A percentile compares a stretch with the other conserved stretches of the same genome.
Conservation (phyloP, 2,888 invertebrate species). For the Autographa pulchrina region DNA sequence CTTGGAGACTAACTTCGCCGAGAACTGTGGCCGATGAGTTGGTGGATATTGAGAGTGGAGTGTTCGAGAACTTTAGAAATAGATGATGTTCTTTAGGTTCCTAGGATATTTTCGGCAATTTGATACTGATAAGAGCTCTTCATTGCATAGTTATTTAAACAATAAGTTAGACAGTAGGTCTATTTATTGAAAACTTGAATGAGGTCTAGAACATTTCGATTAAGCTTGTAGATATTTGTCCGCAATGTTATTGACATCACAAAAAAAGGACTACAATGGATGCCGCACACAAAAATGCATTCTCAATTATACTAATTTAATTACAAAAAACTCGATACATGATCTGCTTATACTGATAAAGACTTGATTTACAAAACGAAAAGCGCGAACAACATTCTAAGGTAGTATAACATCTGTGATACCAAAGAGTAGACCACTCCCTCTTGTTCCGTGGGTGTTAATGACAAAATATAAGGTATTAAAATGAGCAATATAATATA, state of each 20-base stretch:
- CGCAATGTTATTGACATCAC: background rate
- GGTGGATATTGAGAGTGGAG: background rate
- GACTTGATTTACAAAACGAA: background rate
- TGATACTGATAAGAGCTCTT: no score
- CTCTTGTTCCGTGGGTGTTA: background rate
- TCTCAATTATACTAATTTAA: constrained; percentile 7
- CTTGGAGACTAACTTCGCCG: background rate
- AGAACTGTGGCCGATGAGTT: background rate
- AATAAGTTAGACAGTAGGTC: no score
- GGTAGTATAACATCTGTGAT: background rate
- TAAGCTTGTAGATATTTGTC: background rate
- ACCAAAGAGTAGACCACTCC: background rate
- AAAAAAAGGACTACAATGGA: background rate
- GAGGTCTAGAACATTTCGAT: background rate
- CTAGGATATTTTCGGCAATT: no score
- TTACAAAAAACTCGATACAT: constrained; percentile 1
- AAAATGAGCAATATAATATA: background rate
- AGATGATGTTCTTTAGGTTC: background rate
- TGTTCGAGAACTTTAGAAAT: background rate
- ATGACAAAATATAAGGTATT: background rate
- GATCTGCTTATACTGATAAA: background rate
- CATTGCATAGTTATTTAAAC: no score
- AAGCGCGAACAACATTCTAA: background rate
- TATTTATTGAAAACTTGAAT: no score
- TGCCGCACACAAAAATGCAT: constrained; percentile 1